These are phyloP conservation scores for Leistus spinibarbis DNA, from an alignment of 2,888 invertebrate species.

Conservation along the genomic window DNA sequence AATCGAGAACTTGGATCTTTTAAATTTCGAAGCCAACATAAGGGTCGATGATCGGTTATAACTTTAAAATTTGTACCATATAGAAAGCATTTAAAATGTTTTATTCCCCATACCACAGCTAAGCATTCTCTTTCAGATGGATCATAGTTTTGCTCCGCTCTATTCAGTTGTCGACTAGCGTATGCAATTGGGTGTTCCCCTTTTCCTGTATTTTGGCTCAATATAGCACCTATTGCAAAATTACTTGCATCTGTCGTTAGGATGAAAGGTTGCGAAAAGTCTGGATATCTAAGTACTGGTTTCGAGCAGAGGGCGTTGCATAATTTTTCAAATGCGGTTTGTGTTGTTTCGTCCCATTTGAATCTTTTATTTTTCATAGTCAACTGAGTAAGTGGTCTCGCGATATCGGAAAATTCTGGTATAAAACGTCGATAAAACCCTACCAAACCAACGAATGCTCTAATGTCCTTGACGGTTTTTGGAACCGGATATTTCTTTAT, in stretches of 20 bases:
- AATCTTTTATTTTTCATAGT: constrained; percentile 32
- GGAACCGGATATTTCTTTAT: too few species aligned
- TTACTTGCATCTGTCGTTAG: constrained; percentile 43
- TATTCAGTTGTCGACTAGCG: constrained; percentile 43
- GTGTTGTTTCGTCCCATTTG: constrained; percentile 32
- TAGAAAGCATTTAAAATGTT: constrained; percentile 45
- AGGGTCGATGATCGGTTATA: constrained; percentile 45
- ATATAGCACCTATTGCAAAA: constrained; percentile 41
- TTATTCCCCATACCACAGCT: constrained; percentile 43
- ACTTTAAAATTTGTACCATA: constrained; percentile 44
- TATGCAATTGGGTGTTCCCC: constrained; percentile 44
- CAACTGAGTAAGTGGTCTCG: constrained; percentile 39
- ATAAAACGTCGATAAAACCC: too few species aligned
- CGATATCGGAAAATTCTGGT: constrained; percentile 41
- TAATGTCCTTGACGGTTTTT: too few species aligned
- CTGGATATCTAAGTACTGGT: constrained; percentile 40
- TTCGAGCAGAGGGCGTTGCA: constrained; percentile 32
- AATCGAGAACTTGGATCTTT: constrained; percentile 42
- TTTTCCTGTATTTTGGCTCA: constrained; percentile 39
- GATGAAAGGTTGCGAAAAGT: constrained; percentile 40
- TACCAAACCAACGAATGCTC: too few species aligned
- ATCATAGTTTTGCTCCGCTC: constrained; percentile 41
- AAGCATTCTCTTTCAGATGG: constrained; percentile 46
- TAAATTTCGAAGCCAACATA: constrained; percentile 41
- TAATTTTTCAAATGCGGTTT: constrained; percentile 40